phyloP scores from a whole-genome alignment of 2,113 vertebrate species.

The Paratilapia polleni region DNA sequence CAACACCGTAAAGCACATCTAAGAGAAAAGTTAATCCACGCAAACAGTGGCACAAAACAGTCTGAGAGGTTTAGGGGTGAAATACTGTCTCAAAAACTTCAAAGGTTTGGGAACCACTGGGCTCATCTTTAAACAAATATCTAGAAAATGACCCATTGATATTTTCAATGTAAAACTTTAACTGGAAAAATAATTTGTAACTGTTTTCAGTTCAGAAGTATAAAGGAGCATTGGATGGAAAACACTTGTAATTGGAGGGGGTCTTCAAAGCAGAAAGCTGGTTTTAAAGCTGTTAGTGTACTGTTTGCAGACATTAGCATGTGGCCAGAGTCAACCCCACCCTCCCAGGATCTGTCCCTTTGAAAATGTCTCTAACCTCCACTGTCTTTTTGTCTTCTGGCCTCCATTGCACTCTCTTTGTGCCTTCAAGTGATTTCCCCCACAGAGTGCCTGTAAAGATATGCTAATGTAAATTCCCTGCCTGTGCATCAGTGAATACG shows the following conservation, averaged over 20 bases:
- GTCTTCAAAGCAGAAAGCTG: constrained; percentile 50
- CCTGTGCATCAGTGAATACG: neutral
- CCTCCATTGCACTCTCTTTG: neutral
- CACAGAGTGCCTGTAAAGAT: neutral
- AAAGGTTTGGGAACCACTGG: neutral
- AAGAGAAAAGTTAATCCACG: too few relatives aligned
- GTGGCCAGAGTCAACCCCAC: neutral
- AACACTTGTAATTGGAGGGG: neutral
- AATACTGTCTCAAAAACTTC: neutral
- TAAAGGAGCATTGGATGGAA: neutral
- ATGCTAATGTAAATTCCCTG: constrained; percentile 20
- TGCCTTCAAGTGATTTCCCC: neutral
- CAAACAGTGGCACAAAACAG: too few relatives aligned
- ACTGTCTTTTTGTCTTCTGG: constrained; percentile 10
- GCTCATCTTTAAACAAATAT: neutral
- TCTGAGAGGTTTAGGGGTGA: too few relatives aligned
- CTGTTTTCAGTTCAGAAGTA: neutral
- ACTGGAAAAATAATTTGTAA: neutral
- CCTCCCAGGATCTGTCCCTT: neutral
- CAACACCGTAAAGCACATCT: too few relatives aligned
- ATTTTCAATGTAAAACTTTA: neutral
- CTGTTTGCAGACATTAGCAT: constrained; percentile 30
- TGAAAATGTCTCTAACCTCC: constrained; percentile 26
- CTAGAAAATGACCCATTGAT: neutral
- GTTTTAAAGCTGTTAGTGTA: neutral